phyloP scores from a whole-genome alignment of 2,888 invertebrate species.

The Hydropsyche betteni region DNA sequence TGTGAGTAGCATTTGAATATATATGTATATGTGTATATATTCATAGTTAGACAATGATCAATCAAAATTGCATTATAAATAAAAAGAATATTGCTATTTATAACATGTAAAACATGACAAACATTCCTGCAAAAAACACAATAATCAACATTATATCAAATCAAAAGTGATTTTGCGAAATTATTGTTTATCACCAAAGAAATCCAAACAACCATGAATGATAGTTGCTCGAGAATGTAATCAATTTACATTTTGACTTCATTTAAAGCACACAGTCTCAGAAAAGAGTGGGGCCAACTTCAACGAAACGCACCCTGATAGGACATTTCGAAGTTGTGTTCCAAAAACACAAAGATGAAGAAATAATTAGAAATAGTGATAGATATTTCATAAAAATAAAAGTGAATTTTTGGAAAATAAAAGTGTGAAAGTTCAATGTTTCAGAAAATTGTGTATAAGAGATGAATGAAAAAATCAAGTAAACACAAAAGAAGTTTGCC shows the following conservation, averaged over 20 bases:
- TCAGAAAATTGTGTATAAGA: slow-evolving; percentile 3
- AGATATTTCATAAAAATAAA: no score
- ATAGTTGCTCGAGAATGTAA: slow-evolving; percentile 16
- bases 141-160: slow-evolving; percentile 31
- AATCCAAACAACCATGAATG: slow-evolving; percentile 35
- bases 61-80: slow-evolving; percentile 32
- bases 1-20: slow-evolving; percentile 30
- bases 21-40: slow-evolving; percentile 29
- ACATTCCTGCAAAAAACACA: slow-evolving; percentile 50
- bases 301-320: slow-evolving; percentile 50
- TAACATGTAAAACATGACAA: slow-evolving; percentile 50
- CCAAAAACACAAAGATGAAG: not conserved
- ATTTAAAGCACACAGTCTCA: slow-evolving; percentile 38
- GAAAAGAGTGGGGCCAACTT: slow-evolving; percentile 51
- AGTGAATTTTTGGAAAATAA: no score
- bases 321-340: slow-evolving; percentile 33
- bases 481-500: slow-evolving; percentile 4
- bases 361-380: no score
- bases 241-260: slow-evolving; percentile 8
- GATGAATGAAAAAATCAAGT: not conserved
- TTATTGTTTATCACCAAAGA: slow-evolving; percentile 22
- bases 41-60: slow-evolving; percentile 18
- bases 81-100: slow-evolving; percentile 35
- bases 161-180: slow-evolving; percentile 36
- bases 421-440: no score